Base-by-base conservation (phyloP, 2,888 invertebrate species). In the Dichetophora obliterata region DNA sequence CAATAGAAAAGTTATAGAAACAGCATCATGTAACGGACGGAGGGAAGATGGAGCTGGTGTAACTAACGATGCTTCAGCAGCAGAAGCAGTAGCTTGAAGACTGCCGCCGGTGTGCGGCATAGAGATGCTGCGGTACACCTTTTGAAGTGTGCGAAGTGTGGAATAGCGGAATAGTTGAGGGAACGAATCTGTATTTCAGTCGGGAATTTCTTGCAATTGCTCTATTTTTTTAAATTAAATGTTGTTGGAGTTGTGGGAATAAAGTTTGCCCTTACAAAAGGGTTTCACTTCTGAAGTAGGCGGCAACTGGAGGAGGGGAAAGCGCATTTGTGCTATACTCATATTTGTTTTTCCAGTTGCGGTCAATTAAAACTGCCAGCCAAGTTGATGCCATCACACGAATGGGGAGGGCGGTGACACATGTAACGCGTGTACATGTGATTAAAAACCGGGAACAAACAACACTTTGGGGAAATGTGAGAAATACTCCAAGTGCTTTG, bases 291-390 rank as follows among this genome's bases (percentile, higher is more conserved):
- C 5, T 27, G 69, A 4, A 24, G 69, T 24, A 24, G 3, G 37
- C 11, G 54, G 72, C 16, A 24, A 16, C 27, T 48, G 43, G 43
- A 22, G 27, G 48, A 43, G 27, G 14, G 43, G 27, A 50, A 14
- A 27, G 31, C 14, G 71, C 27, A 57, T 27, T 48, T 48, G 37
- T 24, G 50, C 27, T 27, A 43, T 61, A 27, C 16, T 43, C 48
- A 63, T 37, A 66, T 52, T 74, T 74, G 74, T 66, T 66, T 74
- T 74, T 66, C 34, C 54, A 66, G 66, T 73, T 66, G 74, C 54
- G 74, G 74, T 74, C 66, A 74, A 74, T 74, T 74, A 66, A 74
- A 74, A 66, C 34, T 66, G 66, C 31, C 31, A 48, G 11, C 11
- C 52, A 37, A 52, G 27, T 31, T 50, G 68, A 48, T 34, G 19